Conservation (phyloP, 2,797 vertebrate species). For the Siniperca scherzeri region DNA sequence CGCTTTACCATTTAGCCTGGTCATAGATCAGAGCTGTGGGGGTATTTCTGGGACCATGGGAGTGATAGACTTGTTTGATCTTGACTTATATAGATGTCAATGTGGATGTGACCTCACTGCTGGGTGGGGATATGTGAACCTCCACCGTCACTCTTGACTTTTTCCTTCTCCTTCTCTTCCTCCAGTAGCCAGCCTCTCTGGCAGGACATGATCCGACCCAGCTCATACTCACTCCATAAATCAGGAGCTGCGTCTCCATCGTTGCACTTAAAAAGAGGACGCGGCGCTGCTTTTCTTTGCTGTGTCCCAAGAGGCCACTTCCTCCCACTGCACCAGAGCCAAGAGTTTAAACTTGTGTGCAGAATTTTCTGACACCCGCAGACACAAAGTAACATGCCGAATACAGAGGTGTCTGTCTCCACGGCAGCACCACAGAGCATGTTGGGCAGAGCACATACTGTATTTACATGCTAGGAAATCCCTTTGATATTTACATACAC, state of each 20-base stretch:
- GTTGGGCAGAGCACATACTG: slow-evolving; percentile 43
- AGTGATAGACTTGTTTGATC: slow-evolving; percentile 65
- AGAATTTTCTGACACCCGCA: slow-evolving; percentile 71
- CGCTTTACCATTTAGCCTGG: slow-evolving; percentile 29
- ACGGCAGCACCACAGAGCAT: slow-evolving; percentile 66
- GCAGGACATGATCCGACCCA: slow-evolving; percentile 67
- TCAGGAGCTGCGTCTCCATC: slow-evolving; percentile 66
- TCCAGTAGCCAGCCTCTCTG: slow-evolving; percentile 61
- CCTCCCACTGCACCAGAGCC: slow-evolving; percentile 67
- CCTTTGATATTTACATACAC: slow-evolving; percentile 54
- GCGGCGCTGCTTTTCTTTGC: slow-evolving; percentile 53
- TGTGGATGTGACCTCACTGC: slow-evolving; percentile 46
- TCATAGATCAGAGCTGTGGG: slow-evolving; percentile 43
- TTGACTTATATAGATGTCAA: slow-evolving; percentile 55
- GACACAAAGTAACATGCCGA: slow-evolving; percentile 62
- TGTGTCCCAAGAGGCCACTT: slow-evolving; percentile 64
- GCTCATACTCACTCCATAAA: slow-evolving; percentile 77
- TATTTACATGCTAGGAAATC: slow-evolving; percentile 47
- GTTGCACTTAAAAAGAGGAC: slow-evolving; percentile 69
- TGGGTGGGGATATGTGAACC: slow-evolving; percentile 43
- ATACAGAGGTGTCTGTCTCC: slow-evolving; percentile 77
- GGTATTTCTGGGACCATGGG: slow-evolving; percentile 31
- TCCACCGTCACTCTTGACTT: slow-evolving; percentile 26
- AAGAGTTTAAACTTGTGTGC: slow-evolving; percentile 72
- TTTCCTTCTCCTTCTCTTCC: slow-evolving; percentile 39